Evolutionary conservation across 2,797 vertebrate species (phyloP).

Genomic region (Buceros bicornis): DNA sequence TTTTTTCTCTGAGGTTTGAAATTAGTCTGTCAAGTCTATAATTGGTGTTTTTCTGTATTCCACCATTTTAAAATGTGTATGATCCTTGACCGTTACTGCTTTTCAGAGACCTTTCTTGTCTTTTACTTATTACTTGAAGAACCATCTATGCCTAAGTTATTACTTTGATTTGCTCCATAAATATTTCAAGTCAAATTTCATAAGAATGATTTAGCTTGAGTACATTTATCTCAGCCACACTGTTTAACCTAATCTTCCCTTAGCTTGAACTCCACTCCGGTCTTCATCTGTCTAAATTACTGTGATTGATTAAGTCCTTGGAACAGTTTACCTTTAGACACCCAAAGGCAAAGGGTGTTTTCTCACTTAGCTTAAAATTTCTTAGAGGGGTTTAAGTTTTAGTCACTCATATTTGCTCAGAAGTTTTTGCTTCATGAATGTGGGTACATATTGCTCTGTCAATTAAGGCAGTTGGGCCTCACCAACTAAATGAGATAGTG

Average conservation of each 20-base stretch:
- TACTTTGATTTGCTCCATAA: background rate
- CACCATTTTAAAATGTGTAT: background rate
- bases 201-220: background rate
- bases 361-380: background rate
- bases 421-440: background rate
- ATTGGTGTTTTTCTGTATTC: background rate
- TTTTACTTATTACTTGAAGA: background rate
- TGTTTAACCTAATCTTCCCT: background rate
- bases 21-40: background rate
- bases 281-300: background rate
- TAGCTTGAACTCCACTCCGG: background rate
- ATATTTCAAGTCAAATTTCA: constrained; percentile 4
- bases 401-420: background rate
- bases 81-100: background rate
- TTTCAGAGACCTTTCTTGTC: background rate
- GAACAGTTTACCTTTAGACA: background rate
- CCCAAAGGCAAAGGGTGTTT: background rate
- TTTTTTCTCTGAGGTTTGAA: background rate
- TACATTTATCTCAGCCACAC: background rate
- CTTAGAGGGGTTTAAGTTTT: background rate
- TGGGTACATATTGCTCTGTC: background rate
- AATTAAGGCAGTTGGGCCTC: background rate
- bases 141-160: background rate
- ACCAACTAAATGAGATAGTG: background rate
- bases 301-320: background rate